Evolutionary conservation across 2,888 invertebrate species (phyloP).

Genomic region (Rotaria magnacalcarata): DNA sequence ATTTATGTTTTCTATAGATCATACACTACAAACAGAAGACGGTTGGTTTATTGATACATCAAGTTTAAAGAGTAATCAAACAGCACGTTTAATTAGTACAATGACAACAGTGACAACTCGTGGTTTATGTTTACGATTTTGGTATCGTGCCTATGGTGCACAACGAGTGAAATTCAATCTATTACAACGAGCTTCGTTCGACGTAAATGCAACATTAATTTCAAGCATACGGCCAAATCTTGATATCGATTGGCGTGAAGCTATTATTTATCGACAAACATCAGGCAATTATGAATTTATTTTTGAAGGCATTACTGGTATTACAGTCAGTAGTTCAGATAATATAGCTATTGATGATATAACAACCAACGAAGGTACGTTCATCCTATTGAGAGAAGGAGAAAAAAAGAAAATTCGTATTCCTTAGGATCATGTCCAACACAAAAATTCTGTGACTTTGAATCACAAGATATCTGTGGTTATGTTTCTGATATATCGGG

Average conservation of each 20-base stretch:
- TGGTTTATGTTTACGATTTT: conserved; percentile 49
- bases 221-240: conserved; percentile 36
- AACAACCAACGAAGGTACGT: conserved; percentile 39
- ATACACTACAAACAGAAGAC: conserved; percentile 48
- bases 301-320: conserved; percentile 43
- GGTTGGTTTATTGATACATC: conserved; percentile 42
- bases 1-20: conserved; percentile 45
- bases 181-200: conserved; percentile 37
- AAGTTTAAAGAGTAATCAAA: conserved; percentile 37
- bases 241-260: conserved; percentile 43
- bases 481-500: conserved; percentile 52
- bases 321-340: conserved; percentile 37
- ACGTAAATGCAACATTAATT: conserved; percentile 17
- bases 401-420: not conserved
- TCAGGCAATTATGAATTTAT: conserved; percentile 41
- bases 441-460: conserved; percentile 42
- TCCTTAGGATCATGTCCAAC: conserved; percentile 36
- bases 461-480: conserved; percentile 52
- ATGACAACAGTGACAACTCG: conserved; percentile 2
- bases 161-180: conserved; percentile 52
- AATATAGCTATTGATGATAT: conserved; percentile 48
- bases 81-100: conserved; percentile 41
- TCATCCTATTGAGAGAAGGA: not conserved
- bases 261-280: conserved; percentile 37
- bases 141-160: conserved; percentile 55